Percentiles rank a stretch among this genome's conserved stretches.
phyloP scores from a whole-genome alignment of 2,888 invertebrate genomes.

The Caenorhabditis wallacei region DNA sequence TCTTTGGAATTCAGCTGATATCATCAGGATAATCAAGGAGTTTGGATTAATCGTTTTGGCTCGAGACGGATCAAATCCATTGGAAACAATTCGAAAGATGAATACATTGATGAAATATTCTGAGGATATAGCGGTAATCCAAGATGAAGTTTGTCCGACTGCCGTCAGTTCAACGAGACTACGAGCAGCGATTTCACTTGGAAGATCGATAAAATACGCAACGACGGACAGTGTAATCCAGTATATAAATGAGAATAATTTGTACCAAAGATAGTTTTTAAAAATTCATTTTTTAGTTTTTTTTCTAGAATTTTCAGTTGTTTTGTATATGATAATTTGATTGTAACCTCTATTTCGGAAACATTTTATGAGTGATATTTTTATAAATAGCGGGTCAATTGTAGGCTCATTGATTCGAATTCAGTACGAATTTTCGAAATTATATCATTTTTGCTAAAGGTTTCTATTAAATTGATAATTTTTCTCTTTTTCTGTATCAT shows the following conservation, averaged over 20 bases:
- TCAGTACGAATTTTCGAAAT: too few relatives aligned
- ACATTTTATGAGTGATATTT: background rate
- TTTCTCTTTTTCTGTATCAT: background rate
- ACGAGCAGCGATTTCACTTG: conserved; percentile 69
- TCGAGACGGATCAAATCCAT: conserved; percentile 67
- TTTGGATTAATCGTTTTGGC: conserved; percentile 76
- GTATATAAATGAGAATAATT: conserved; percentile 84
- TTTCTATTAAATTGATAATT: background rate
- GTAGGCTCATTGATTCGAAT: too few relatives aligned
- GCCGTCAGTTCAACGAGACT: conserved; percentile 92
- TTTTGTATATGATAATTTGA: background rate
- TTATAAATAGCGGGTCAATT: conserved; percentile 4
- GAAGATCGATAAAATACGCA: conserved; percentile 83
- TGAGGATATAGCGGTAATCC: conserved; percentile 20
- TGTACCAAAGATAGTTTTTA: conserved; percentile 79
- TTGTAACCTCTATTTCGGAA: background rate
- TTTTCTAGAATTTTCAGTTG: conserved; percentile 1
- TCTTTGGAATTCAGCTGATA: conserved; percentile 75
- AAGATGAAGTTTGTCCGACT: conserved; percentile 85
- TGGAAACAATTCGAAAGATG: background rate
- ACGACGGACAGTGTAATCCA: conserved; percentile 84
- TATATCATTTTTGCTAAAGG: too few relatives aligned
- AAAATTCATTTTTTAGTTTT: background rate
- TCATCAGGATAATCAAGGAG: conserved; percentile 71
- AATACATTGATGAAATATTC: conserved; percentile 18